Evolutionary conservation across 2,888 invertebrate genomes (phyloP).

Genomic region (Masnerella sp.): DNA sequence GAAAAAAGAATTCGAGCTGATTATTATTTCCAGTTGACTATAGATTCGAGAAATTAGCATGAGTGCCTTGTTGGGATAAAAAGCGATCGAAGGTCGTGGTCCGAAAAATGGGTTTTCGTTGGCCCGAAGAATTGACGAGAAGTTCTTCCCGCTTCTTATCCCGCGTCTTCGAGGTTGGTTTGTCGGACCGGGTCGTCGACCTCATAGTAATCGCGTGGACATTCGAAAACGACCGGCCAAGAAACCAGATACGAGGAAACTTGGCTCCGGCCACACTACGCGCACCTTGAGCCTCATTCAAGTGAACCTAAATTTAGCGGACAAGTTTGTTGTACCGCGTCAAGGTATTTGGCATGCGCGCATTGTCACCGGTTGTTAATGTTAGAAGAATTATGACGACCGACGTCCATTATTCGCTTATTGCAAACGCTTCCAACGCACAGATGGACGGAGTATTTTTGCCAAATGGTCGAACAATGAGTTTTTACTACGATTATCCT

Average conservation of each 20-base stretch:
- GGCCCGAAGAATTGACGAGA: constrained; percentile 30
- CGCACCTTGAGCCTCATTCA: constrained; percentile 61
- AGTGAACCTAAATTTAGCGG: constrained; percentile 61
- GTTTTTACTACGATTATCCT: too few species aligned
- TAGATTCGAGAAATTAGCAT: constrained; percentile 29
- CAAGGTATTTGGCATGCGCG: constrained; percentile 54
- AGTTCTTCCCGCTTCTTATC: constrained; percentile 19
- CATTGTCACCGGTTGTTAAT: constrained; percentile 39
- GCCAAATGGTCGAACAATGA: too few species aligned
- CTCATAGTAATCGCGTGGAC: constrained; percentile 58
- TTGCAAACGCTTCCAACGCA: too few species aligned
- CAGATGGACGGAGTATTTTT: too few species aligned
- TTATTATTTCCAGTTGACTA: constrained; percentile 25
- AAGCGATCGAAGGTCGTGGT: constrained; percentile 26
- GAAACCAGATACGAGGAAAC: constrained; percentile 62
- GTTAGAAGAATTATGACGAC: constrained; percentile 35
- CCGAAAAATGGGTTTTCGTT: constrained; percentile 44
- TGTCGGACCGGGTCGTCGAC: constrained; percentile 55
- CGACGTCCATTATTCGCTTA: constrained; percentile 5
- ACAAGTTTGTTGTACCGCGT: constrained; percentile 56
- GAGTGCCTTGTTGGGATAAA: constrained; percentile 19
- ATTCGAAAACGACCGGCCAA: constrained; percentile 59
- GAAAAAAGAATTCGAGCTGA: too few species aligned
- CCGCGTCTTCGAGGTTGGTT: constrained; percentile 35
- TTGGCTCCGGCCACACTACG: constrained; percentile 53